Percentiles rank a stretch among this genome's conserved stretches.
phyloP scores from a whole-genome alignment of 2,113 vertebrate species.

The Halcyon malimbica region DNA sequence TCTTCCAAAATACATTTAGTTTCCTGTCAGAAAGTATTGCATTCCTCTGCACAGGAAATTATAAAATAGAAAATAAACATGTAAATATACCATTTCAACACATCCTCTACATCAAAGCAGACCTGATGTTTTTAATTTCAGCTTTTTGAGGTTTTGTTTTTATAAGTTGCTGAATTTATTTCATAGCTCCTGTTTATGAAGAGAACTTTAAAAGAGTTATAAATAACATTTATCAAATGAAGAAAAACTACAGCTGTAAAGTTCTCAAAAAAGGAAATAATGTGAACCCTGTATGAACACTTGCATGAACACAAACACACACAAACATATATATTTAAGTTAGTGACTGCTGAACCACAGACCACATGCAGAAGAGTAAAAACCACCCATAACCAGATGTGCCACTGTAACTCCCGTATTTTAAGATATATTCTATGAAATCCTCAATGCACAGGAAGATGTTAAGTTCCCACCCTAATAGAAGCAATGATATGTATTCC shows the following conservation, averaged over 20 bases:
- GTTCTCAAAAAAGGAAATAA: conserved; percentile 19
- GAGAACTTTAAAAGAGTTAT: conserved; percentile 10
- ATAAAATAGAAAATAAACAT: conserved; percentile 65
- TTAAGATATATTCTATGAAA: conserved; percentile 11
- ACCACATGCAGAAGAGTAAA: conserved; percentile 47
- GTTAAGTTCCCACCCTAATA: not conserved
- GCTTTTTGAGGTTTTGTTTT: conserved; percentile 56
- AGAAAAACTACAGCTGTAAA: conserved; percentile 24
- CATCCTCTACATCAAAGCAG: conserved; percentile 57
- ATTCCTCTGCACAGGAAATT: conserved; percentile 46
- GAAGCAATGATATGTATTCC: not conserved
- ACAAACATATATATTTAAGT: not conserved
- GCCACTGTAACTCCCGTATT: conserved; percentile 20
- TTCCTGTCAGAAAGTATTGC: conserved; percentile 51
- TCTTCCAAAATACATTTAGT: conserved; percentile 38
- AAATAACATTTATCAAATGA: conserved; percentile 43
- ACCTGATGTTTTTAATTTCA: conserved; percentile 55
- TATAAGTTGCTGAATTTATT: conserved; percentile 59
- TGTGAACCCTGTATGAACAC: not conserved
- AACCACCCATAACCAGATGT: conserved; percentile 52
- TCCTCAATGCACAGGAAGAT: not conserved
- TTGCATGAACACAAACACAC: not conserved
- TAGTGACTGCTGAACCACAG: conserved; percentile 46
- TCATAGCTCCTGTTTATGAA: conserved; percentile 56
- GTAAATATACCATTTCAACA: conserved; percentile 67